These are phyloP conservation scores for Ophiothrix spiculata DNA, from an alignment of 35 echinoderm and acorn worm genomes.

Conservation along the genomic window DNA sequence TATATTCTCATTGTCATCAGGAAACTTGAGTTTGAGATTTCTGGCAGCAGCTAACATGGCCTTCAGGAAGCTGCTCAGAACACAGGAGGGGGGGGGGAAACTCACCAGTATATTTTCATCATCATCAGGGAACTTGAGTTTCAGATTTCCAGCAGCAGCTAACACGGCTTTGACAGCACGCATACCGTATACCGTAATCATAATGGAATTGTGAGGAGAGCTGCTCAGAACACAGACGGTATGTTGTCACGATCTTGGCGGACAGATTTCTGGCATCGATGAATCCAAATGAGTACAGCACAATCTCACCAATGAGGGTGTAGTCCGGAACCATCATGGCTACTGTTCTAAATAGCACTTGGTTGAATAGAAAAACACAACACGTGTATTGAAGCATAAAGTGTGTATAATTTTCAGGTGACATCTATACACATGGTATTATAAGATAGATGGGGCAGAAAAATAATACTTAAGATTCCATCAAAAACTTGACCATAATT, in stretches of 20 bases:
- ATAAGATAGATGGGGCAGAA: no score
- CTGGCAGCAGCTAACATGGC: no score
- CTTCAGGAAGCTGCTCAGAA: no score
- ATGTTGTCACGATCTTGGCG: slow-evolving; percentile 94
- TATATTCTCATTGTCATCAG: no score
- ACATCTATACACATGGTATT: no score
- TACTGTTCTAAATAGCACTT: slow-evolving; percentile 95
- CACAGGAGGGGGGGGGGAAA: no score
- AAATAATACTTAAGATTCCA: no score
- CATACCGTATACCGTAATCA: slow-evolving; percentile 99
- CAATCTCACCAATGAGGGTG: slow-evolving; percentile 97
- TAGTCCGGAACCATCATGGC: slow-evolving; percentile 99
- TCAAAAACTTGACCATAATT: no score
- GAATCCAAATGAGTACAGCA: slow-evolving; percentile 95
- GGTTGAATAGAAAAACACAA: neutral
- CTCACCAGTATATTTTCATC: slow-evolving; percentile 98
- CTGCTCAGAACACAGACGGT: slow-evolving; percentile 96
- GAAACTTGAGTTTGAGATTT: no score
- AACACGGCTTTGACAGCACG: slow-evolving; percentile 94
- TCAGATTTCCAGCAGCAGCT: slow-evolving; percentile 94
- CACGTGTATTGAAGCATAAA: no score
- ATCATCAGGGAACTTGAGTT: slow-evolving; percentile 95
- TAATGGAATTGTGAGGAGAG: slow-evolving; percentile 99
- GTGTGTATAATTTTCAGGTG: no score
- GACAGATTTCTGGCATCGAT: slow-evolving; percentile 96